Evolutionary conservation across 2,888 invertebrate genomes (phyloP).

Genomic region (Phaonia tiefii): DNA sequence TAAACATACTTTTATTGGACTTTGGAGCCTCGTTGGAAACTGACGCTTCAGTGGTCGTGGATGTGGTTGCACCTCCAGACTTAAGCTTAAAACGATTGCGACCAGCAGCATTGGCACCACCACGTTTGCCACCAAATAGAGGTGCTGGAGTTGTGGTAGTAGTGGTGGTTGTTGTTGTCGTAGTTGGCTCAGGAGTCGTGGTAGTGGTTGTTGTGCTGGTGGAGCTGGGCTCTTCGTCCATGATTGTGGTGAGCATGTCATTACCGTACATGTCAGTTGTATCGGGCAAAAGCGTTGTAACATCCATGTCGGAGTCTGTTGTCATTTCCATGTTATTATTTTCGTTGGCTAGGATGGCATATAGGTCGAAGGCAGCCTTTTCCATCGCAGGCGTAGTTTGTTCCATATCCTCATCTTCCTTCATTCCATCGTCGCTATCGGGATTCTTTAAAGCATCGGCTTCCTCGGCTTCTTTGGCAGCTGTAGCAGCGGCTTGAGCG

Average conservation of each 20-base stretch:
- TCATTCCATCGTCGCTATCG: constrained; percentile 61
- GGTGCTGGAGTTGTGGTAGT: constrained; percentile 80
- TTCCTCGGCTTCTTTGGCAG: constrained; percentile 67
- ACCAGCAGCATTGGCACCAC: constrained; percentile 74
- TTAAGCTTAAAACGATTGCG: constrained; percentile 79
- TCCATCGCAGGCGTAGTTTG: constrained; percentile 86
- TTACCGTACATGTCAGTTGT: constrained; percentile 76
- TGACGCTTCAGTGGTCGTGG: constrained; percentile 81
- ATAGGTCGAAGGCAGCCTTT: constrained; percentile 90
- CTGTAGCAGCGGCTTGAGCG: constrained; percentile 65
- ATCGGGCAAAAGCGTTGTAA: constrained; percentile 77
- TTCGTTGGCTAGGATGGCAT: constrained; percentile 87
- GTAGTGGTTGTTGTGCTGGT: constrained; percentile 82
- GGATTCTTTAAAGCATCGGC: constrained; percentile 65
- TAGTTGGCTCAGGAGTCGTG: constrained; percentile 82
- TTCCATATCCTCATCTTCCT: constrained; percentile 71
- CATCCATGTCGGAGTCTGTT: constrained; percentile 77
- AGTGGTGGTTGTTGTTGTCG: constrained; percentile 82
- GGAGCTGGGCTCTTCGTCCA: constrained; percentile 81
- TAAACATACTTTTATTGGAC: constrained; percentile 75
- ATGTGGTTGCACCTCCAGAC: constrained; percentile 79
- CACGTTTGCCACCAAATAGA: constrained; percentile 73
- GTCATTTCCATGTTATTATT: constrained; percentile 82
- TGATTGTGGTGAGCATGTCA: constrained; percentile 77
- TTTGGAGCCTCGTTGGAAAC: constrained; percentile 78